Conservation (phyloP, 1,140 invertebrate genomes). For the Danaus melanippus region DNA sequence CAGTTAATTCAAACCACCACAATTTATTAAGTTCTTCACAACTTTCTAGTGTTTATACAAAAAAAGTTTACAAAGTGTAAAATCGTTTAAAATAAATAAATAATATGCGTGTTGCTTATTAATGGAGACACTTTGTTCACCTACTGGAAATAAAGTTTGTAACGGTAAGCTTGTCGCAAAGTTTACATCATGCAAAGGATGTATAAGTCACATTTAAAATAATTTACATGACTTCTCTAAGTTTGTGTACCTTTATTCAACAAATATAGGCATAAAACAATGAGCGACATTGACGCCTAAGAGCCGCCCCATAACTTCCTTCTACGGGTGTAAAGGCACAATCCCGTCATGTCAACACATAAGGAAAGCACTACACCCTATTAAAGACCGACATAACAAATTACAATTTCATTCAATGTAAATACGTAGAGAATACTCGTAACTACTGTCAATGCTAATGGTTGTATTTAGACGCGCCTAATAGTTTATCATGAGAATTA, state of each 20-base stretch:
- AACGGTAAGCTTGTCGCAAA: too few species aligned
- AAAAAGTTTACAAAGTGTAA: too few species aligned
- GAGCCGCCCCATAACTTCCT: slow-evolving; percentile 31
- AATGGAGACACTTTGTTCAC: too few species aligned
- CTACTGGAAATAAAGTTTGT: too few species aligned
- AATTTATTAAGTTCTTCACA: too few species aligned
- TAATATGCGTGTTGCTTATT: too few species aligned
- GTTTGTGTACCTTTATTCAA: slow-evolving; percentile 25
- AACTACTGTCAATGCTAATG: slow-evolving; percentile 46
- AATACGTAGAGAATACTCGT: slow-evolving; percentile 42
- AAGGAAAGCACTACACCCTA: slow-evolving; percentile 44
- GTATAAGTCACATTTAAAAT: slow-evolving; percentile 15
- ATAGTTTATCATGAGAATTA: slow-evolving; percentile 53
- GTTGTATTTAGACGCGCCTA: slow-evolving; percentile 52
- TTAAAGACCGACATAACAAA: slow-evolving; percentile 55
- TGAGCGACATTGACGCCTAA: slow-evolving; percentile 40
- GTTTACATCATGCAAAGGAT: background rate
- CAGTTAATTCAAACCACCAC: too few species aligned
- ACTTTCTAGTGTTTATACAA: too few species aligned
- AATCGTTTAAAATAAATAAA: too few species aligned
- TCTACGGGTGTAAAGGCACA: slow-evolving; percentile 36
- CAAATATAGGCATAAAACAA: slow-evolving; percentile 39
- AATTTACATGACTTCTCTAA: slow-evolving; percentile 15
- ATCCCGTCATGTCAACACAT: slow-evolving; percentile 42
- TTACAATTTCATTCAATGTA: slow-evolving; percentile 69